Percentiles rank a stretch among this genome's conserved stretches.
These are phyloP conservation scores for Zaprionus inermis DNA, from an alignment of 1,140 invertebrate species.

Conservation along the genomic window DNA sequence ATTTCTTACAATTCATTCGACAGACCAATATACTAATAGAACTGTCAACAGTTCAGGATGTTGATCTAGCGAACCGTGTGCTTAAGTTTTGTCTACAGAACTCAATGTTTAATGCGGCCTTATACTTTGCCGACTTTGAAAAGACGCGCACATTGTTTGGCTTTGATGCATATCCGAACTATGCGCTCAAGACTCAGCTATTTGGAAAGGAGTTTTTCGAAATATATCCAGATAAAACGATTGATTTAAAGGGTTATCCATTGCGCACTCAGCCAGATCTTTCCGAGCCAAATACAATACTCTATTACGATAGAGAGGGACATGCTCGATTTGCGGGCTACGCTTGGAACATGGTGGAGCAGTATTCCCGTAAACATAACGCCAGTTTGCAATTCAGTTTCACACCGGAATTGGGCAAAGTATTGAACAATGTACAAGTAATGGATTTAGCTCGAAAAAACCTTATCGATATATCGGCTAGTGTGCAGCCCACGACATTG, in stretches of 20 bases:
- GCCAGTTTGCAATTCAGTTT: constrained; percentile 34
- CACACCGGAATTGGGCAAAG: constrained; percentile 2
- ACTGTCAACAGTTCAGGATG: constrained; percentile 18
- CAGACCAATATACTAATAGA: constrained; percentile 56
- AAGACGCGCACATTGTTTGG: constrained; percentile 22
- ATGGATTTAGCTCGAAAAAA: constrained; percentile 42
- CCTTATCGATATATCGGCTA: constrained; percentile 51
- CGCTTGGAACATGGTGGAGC: constrained; percentile 56
- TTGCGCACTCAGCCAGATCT: constrained; percentile 58
- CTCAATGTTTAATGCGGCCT: constrained; percentile 49
- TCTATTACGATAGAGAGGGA: constrained; percentile 42
- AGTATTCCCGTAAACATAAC: constrained; percentile 48
- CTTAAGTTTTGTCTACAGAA: constrained; percentile 33
- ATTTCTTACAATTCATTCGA: constrained; percentile 36
- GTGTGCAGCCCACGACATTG: constrained; percentile 55
- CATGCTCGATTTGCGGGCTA: constrained; percentile 47
- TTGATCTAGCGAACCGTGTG: constrained; percentile 8
- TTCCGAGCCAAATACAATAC: constrained; percentile 64
- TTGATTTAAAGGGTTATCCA: constrained; percentile 20
- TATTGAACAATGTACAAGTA: constrained; percentile 44
- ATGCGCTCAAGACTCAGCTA: constrained; percentile 17
- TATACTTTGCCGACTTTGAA: constrained; percentile 32
- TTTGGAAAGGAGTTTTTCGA: background rate
- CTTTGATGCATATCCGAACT: constrained; percentile 42
- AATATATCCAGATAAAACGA: constrained; percentile 53